Evolutionary conservation across 2,797 vertebrate genomes (phyloP).

Genomic region (Bucorvus abyssinicus): DNA sequence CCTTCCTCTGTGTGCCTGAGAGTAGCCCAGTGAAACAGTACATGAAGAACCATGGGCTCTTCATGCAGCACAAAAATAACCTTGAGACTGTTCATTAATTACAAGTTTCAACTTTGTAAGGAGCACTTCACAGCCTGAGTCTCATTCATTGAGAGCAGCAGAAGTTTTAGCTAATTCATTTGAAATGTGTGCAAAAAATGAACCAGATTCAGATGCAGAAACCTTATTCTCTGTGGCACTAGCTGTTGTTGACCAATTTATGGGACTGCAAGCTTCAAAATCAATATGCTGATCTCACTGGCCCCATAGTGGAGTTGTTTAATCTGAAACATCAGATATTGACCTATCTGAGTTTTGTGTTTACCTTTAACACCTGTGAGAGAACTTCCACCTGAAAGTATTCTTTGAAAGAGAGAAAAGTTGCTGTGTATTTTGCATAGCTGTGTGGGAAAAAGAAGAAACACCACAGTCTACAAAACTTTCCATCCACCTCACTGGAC

Average conservation of each 20-base stretch:
- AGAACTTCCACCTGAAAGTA: neutral
- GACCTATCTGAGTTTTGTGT: neutral
- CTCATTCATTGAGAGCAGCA: neutral
- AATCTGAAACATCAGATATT: neutral
- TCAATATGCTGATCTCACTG: neutral
- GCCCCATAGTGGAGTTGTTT: neutral
- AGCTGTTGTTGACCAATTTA: neutral
- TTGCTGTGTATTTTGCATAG: neutral
- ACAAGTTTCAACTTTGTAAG: neutral
- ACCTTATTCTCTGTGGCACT: neutral
- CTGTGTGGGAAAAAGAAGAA: neutral
- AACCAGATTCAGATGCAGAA: neutral
- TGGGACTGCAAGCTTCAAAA: neutral
- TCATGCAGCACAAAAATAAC: neutral
- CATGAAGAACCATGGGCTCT: neutral
- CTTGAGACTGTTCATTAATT: neutral
- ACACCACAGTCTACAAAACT: neutral
- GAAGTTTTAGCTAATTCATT: neutral
- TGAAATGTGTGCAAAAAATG: neutral
- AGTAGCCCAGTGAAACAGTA: neutral
- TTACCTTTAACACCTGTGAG: neutral
- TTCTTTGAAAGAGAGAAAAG: neutral
- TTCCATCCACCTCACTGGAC: neutral
- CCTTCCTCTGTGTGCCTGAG: neutral
- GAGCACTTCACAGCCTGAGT: neutral